These are phyloP conservation scores for Venturia canescens DNA, from an alignment of 1,140 invertebrate species.

Conservation along the genomic window DNA sequence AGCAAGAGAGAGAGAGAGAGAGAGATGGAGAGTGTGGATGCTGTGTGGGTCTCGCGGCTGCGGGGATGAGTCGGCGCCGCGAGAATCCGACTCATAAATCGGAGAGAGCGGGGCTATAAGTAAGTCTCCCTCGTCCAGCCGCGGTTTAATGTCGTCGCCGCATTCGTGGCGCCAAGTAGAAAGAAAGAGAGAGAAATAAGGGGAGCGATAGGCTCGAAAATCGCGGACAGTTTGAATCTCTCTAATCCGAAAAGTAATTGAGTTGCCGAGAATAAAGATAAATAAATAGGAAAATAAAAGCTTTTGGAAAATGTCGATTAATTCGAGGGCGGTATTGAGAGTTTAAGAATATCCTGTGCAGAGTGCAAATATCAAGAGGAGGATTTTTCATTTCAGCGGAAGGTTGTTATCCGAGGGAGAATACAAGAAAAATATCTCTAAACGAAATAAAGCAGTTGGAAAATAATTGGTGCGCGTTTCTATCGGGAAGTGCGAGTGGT, in stretches of 20 bases:
- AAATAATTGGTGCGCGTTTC: too few species aligned
- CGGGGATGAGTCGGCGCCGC: slow-evolving; percentile 36
- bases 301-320: not conserved
- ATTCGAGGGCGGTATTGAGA: too few species aligned
- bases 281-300: not conserved
- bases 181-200: slow-evolving; percentile 19
- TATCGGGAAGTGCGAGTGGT: not conserved
- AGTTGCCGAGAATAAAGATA: not conserved
- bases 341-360: too few species aligned
- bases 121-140: slow-evolving; percentile 72
- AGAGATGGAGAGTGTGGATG: not conserved
- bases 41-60: slow-evolving; percentile 11
- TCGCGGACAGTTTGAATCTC: not conserved
- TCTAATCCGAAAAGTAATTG: not conserved
- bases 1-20: not conserved
- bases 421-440: too few species aligned
- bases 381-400: not conserved
- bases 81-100: slow-evolving; percentile 13
- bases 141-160: slow-evolving; percentile 74
- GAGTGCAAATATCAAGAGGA: too few species aligned
- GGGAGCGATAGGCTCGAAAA: slow-evolving; percentile 11
- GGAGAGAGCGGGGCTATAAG: slow-evolving; percentile 66
- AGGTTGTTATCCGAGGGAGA: not conserved
- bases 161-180: slow-evolving; percentile 74
- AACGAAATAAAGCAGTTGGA: too few species aligned